These are phyloP conservation scores for Myripristis jacobus DNA, from an alignment of 2,797 vertebrate species.

Conservation along the genomic window DNA sequence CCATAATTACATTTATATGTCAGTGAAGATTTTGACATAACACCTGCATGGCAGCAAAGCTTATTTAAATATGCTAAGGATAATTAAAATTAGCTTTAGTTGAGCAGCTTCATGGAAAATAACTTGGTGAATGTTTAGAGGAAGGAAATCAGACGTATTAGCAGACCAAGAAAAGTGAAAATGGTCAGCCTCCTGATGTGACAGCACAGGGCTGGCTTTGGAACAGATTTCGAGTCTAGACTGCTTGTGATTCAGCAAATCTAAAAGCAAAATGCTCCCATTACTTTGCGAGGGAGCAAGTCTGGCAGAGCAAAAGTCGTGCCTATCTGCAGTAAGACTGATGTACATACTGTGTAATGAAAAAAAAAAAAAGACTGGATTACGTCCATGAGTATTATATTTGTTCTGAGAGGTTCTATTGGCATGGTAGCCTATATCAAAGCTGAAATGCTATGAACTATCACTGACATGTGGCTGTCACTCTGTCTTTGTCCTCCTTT, in stretches of 20 bases:
- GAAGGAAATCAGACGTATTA: neutral
- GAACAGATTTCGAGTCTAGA: constrained; percentile 46
- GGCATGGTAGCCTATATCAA: neutral
- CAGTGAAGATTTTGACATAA: no score
- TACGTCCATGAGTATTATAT: neutral
- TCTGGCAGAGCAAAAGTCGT: constrained; percentile 13
- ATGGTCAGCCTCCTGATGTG: constrained; percentile 31
- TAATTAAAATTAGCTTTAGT: no score
- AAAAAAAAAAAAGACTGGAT: neutral
- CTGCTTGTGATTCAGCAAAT: constrained; percentile 37
- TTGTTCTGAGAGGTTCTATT: neutral
- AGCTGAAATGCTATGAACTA: neutral
- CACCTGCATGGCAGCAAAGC: no score
- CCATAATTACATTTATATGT: neutral
- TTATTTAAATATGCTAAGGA: neutral
- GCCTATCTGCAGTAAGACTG: neutral
- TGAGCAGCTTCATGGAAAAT: neutral
- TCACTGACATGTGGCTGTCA: neutral
- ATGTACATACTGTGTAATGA: no score
- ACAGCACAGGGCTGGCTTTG: constrained; percentile 21
- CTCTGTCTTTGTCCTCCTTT: neutral
- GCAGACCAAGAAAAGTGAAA: constrained; percentile 5
- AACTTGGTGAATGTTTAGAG: neutral
- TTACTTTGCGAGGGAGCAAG: constrained; percentile 34
- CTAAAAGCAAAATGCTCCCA: constrained; percentile 43